Conservation (phyloP, 2,113 vertebrate genomes). For the Trochalopteron elliotii region DNA sequence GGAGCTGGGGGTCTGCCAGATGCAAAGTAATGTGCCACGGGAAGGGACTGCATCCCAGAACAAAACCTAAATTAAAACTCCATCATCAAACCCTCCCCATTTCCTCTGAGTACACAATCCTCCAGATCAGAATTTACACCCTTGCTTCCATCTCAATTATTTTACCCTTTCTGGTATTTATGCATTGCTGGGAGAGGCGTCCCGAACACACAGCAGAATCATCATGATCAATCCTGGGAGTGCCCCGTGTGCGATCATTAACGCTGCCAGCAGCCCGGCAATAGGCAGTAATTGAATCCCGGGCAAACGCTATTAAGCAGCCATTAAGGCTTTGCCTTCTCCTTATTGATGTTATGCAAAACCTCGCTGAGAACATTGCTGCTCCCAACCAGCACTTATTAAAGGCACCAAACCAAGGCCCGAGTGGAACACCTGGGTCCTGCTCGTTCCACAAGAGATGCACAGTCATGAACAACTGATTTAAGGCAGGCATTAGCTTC, state of each 20-base stretch:
- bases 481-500: neutral
- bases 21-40: slow-evolving; percentile 35
- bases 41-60: slow-evolving; percentile 49
- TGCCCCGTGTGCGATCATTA: slow-evolving; percentile 44
- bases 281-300: slow-evolving; percentile 38
- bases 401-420: neutral
- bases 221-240: slow-evolving; percentile 65
- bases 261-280: slow-evolving; percentile 36
- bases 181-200: neutral
- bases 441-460: neutral
- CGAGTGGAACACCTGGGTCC: neutral
- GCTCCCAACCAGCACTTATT: neutral
- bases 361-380: neutral
- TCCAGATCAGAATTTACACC: slow-evolving; percentile 38
- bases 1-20: slow-evolving; percentile 34
- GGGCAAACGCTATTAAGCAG: neutral
- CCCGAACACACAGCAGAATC: slow-evolving; percentile 36
- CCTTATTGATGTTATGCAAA: neutral
- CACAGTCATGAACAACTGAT: neutral
- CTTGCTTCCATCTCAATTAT: slow-evolving; percentile 58
- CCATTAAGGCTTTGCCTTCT: slow-evolving; percentile 32
- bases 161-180: neutral
- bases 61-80: slow-evolving; percentile 60
- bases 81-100: slow-evolving; percentile 29
- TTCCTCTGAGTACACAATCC: slow-evolving; percentile 41